Base-by-base conservation (phyloP, 2,888 invertebrate genomes). In the Amphipoea lucens region DNA sequence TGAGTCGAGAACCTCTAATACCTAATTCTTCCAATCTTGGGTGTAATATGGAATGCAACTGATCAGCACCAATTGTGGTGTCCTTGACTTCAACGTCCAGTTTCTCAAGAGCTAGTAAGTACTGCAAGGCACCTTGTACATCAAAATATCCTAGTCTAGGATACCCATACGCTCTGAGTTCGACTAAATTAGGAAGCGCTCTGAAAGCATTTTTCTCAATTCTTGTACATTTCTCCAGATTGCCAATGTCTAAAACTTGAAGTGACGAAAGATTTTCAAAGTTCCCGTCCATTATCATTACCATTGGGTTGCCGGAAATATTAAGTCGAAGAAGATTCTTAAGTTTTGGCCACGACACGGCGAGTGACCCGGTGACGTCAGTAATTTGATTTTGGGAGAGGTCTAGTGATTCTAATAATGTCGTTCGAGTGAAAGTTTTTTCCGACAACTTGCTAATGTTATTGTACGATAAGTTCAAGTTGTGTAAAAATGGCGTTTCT, bases 11-110 rank as follows among this genome's bases (percentile, higher is more conserved):
- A 0, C 99, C 99, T 82, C 98, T 97, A 29, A 99, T 95, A 36
- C 98, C 98, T 76, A 99, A 95, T 88, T 98, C 97, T 88, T 97
- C 97, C 2, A 99, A 96, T 11, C 98, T 97, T 1, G 99, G 98
- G 95, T 99, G 98, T 87, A 98, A 97, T 65, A 98, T 97, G 0
- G 98, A 97, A 89, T 98, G 98, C 65, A 99, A 95, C 91, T 99
- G 98, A 90, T 99, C 98, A 70, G 98, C 98, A 67, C 98, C 98
- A 74, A 99, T 97, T 9, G 97, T 97, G 0, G 98, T 97, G 88
- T 99, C 99, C 93, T 99, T 99, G 0, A 99, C 98, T 96, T 99
- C 99, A 75, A 99, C 97, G 84, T 99, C 98, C 20, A 99, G 95
- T 86, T 96, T 97, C 94, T 99, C 98, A 66, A 99, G 94, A 0